Base-by-base conservation (phyloP, 2,113 vertebrate species). In the Acrocephalus kingi region DNA sequence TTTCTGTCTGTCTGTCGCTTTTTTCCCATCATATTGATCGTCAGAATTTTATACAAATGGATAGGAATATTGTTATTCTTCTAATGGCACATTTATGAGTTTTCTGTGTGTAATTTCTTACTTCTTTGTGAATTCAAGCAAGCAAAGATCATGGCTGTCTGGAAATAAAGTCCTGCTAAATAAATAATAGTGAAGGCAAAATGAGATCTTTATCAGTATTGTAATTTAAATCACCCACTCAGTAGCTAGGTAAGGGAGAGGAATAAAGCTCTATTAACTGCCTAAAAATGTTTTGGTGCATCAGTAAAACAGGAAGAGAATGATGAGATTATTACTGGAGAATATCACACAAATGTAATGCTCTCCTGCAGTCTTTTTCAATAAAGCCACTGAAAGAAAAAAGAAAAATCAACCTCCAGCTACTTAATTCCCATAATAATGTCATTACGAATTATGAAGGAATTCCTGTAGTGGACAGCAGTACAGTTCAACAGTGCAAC, bases 91-190 rank as follows among this genome's bases (percentile, higher is more conserved):
- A n/a, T 33, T 52, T 63, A 54, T 6, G 8, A 14, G 72, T 84
- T 84, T 51, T 23, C 24, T 41, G 15, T 27, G 10, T 9, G 17
- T n/a, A 18, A 59, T 72, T 75, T 52, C 37, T 10, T 28, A 39
- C 35, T 89, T 63, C 63, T 59, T 51, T 45, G 35, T n/a, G 41
- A 93, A 86, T 52, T 63, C 41, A 71, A 95, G 54, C 52, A 85
- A 69, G 33, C 18, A 68, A 56, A 76, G 52, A 72, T n/a, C 19
- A 20, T 0, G 15, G 12, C 67, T 75, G 58, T 17, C 71, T 12
- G 31, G 74, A 95, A 91, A 84, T 79, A 45, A 91, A 33, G 41
- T 72, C n/a, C 55, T 85, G 54, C 37, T 68, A 87, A 90, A 82
- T 37, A 73, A 75, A 51, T 46, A 81, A 72, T 3, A 76, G 31